These are phyloP conservation scores for Machimus atricapillus DNA, from an alignment of 2,888 invertebrate species.

Conservation along the genomic window DNA sequence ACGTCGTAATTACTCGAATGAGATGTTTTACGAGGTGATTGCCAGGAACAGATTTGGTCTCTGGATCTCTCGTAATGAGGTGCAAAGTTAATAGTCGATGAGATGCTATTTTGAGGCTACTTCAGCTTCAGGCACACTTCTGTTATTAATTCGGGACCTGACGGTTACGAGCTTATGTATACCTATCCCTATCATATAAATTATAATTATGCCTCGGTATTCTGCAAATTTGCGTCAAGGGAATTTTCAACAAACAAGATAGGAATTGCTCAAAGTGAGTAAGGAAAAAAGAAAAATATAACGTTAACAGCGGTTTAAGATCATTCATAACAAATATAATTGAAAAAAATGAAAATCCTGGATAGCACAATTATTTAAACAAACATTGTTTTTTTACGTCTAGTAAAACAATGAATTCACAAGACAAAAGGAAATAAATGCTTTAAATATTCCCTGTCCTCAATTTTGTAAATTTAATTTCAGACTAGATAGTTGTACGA, in stretches of 20 bases:
- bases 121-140: neutral
- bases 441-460: neutral
- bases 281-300: no score
- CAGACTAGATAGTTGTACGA: neutral
- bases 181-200: neutral
- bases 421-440: neutral
- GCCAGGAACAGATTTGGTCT: conserved; percentile 12
- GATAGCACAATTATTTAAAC: no score
- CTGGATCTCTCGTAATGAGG: neutral
- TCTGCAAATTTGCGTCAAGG: neutral
- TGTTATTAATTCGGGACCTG: neutral
- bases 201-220: neutral
- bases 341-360: no score
- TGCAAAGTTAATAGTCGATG: neutral
- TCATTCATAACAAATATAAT: neutral
- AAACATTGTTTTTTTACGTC: no score
- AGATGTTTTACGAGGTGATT: conserved; percentile 21
- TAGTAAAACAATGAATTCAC: neutral
- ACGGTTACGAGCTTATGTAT: neutral
- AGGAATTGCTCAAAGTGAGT: neutral
- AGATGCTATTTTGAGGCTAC: neutral
- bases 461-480: neutral
- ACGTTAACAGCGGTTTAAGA: no score
- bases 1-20: neutral
- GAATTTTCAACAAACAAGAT: neutral